Percentiles rank a stretch among this genome's conserved stretches.
These are phyloP conservation scores for Syrista parreyssii DNA, from an alignment of 2,888 invertebrate genomes.

Conservation along the genomic window DNA sequence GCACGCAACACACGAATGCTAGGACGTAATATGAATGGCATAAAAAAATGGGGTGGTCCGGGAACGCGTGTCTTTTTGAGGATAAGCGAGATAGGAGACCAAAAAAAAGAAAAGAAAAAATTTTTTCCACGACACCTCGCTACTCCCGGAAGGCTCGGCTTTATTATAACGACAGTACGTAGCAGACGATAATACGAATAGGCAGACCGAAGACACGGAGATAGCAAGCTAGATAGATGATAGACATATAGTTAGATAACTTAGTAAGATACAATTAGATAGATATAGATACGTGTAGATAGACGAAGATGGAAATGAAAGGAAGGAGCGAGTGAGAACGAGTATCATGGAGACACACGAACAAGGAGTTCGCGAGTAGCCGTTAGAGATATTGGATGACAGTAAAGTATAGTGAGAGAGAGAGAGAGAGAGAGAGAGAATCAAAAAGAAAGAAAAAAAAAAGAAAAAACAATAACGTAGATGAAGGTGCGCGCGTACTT, in stretches of 20 bases:
- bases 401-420: slow-evolving; percentile 1
- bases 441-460: background rate
- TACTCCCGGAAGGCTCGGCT: background rate
- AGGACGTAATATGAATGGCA: slow-evolving; percentile 9
- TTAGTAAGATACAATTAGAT: background rate
- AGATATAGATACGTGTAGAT: background rate
- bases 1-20: background rate
- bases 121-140: background rate
- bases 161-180: background rate
- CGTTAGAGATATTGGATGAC: too few relatives aligned
- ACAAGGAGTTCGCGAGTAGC: too few relatives aligned
- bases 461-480: background rate
- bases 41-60: slow-evolving; percentile 54
- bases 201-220: background rate
- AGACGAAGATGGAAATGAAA: background rate
- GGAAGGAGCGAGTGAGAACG: background rate
- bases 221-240: background rate
- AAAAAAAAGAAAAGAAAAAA: background rate
- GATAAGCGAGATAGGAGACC: background rate
- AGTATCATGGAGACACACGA: too few relatives aligned
- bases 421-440: background rate
- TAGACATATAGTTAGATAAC: background rate
- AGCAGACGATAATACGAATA: background rate
- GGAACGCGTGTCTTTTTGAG: slow-evolving; percentile 33
- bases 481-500: background rate